Base-by-base conservation (phyloP, 64 coral and sea anemone species). In the Hydrozoanthus tunicans region DNA sequence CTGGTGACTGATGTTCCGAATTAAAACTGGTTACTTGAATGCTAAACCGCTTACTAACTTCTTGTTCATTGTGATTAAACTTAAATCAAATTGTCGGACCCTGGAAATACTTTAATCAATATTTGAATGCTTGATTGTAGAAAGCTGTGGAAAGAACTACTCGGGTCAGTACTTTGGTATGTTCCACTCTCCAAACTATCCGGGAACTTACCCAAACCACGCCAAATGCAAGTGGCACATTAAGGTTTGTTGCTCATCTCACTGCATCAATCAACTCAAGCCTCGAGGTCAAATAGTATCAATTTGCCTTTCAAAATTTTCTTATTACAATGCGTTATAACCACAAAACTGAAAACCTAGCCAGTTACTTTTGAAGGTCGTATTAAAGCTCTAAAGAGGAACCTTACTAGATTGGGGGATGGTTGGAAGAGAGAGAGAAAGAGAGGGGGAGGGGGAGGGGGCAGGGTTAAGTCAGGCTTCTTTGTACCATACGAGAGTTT, bases 161-260 rank as follows among this genome's bases (percentile, higher is more conserved):
- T 64, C 58, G 55, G 95, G 95, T 9, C 32, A 43, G 32, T 80
- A 58, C 13, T 89, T 89, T 77, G 95, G 95, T 32, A 71, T 79
- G 9, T 88, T 96, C 53, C 86, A 81, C 25, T 89, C 95, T 15
- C 95, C 95, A 3, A 96, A 89, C 58, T 91, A 73, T 59, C 95
- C 92, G 11, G 55, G 77, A 3, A 89, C 70, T 4, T 96, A 96
- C 53, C 92, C 95, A 3, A 69, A 96, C 73, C 56, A 69, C 43
- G 61, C 72, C 9, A 92, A 96, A 54, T 96, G 95, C 54, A 79
- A 79, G 24, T 96, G 95, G 95, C 86, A 94, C 57, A 94, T 96
- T 57, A 94, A 93, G 78, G 95, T 86, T 60, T 86, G 83, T 73
- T 53, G 3, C 9, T 8, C 17, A 7, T 17, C 54, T 58, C 23